Base-by-base conservation (phyloP, 2,113 vertebrate species). In the Anseranas semipalmata region DNA sequence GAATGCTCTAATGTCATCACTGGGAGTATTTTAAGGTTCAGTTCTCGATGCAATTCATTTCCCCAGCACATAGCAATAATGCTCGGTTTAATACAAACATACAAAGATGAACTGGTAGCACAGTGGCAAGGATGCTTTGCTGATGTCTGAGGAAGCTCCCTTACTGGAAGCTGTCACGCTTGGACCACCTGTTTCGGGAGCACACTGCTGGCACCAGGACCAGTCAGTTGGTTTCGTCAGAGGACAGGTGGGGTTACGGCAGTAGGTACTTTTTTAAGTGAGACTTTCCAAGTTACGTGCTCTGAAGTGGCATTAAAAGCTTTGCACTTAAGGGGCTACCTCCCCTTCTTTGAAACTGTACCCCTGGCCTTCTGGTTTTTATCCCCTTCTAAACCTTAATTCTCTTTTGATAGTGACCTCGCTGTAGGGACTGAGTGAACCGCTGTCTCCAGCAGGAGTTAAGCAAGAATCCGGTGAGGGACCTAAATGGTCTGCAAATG, bases 401-500 rank as follows among this genome's bases (percentile, higher is more conserved):
- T 70, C 13, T 76, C 12, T 6, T 27, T 16, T 9, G 24, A n/a
- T 16, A 14, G 63, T 4, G 32, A 15, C 46, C 1, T 1, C 2
- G 1, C 28, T 15, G 56, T 5, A 6, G 66, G 55, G 60, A 8
- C 19, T 5, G 48, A 20, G 11, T 12, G 10, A 30, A 9, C 30
- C 1, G 24, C 62, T 65, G 19, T 17, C 39, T 25, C 39, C 86
- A 25, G 28, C 0, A 4, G 78, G 35, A 35, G 11, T 8, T 7
- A 19, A 32, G 55, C 18, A 14, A 12, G 32, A 39, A 52, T 5
- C 62, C 15, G 6, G 53, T 2, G 12, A 55, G 30, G 43, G 3
- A 25, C 78, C 32, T 2, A 2, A 27, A 4, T 0, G 6, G 15
- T 10, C 28, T 33, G 37, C 33, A 37, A 3, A 10, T n/a, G 1